Percentiles rank a stretch among this genome's conserved stretches.
Evolutionary conservation across 1,140 invertebrate species (phyloP).

Genomic region (Panagrolaimus sp.): DNA sequence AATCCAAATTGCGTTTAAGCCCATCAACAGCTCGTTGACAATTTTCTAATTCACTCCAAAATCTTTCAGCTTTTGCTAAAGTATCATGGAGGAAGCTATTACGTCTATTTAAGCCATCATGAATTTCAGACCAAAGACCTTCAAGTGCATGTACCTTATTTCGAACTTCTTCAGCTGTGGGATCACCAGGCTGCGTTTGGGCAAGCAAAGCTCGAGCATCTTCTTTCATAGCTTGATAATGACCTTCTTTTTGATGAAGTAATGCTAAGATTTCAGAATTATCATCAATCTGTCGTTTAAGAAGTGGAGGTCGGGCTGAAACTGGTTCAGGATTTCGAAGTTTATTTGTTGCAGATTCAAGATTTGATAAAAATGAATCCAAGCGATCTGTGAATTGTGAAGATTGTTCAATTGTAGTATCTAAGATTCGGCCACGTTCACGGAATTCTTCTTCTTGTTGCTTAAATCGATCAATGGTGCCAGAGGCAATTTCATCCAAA

Average conservation of each 20-base stretch:
- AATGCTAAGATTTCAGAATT: constrained; percentile 73
- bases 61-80: constrained; percentile 77
- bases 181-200: constrained; percentile 66
- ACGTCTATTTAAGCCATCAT: constrained; percentile 74
- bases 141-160: constrained; percentile 85
- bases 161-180: constrained; percentile 70
- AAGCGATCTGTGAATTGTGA: constrained; percentile 59
- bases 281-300: constrained; percentile 87
- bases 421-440: constrained; percentile 81
- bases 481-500: constrained; percentile 64
- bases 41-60: constrained; percentile 86
- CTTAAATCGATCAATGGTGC: constrained; percentile 78
- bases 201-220: constrained; percentile 87
- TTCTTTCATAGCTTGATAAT: constrained; percentile 80
- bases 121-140: constrained; percentile 84
- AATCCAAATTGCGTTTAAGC: constrained; percentile 20
- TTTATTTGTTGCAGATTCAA: constrained; percentile 63
- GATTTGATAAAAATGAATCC: constrained; percentile 62
- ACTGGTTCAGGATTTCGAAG: constrained; percentile 77
- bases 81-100: constrained; percentile 78
- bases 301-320: constrained; percentile 85
- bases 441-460: constrained; percentile 73
- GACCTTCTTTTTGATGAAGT: constrained; percentile 79
- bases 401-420: constrained; percentile 74
- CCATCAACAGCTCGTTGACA: constrained; percentile 66